Base-by-base conservation (phyloP, 2,113 vertebrate species). In the Pteropus alecto region DNA sequence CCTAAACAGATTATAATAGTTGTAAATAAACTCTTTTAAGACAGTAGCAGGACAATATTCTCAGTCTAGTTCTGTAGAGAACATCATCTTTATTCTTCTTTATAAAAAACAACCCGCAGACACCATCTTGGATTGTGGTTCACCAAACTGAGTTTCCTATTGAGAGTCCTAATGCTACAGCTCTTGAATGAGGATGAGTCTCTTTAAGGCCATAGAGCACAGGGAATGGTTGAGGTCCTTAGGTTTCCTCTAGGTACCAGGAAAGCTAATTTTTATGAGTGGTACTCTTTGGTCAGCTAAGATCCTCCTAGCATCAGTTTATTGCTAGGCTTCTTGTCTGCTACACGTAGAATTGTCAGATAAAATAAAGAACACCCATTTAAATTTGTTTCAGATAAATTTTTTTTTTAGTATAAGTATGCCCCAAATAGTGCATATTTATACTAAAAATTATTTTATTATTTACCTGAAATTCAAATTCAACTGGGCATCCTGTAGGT, bases 361-460 rank as follows among this genome's bases (percentile, higher is more conserved):
- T 91, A 79, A 93, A 74, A 43, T 46, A 65, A 58, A 88, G 26
- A 22, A 33, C 30, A 76, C 16, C 13, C 18, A 68, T 61, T 74
- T 91, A 91, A 63, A 90, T 93, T 87, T 86, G 38, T 87, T 93
- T 84, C 56, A 54, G 22, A 74, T 74, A 76, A 76, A 21, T 60
- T 7, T 43, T 85, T 46, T 70, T 70, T 83, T 67, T 67, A 86
- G 43, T 43, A 7, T 93, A 77, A 77, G 0, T 65, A 38, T 58
- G 26, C 4, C 51, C 22, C n/a, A 48, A 43, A 78, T 81, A 38
- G 61, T 95, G 15, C 51, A 35, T 74, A 60, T 46, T 71, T 77
- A 21, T 61, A 61, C 8, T 73, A 61, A 81, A n/a, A 5, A 46
- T 28, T 76, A 81, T 78, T 30, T 24, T 24, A 82, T 68, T 63